These are phyloP conservation scores for Rhyacophila evoluta DNA, from an alignment of 2,888 invertebrate species.

Conservation along the genomic window DNA sequence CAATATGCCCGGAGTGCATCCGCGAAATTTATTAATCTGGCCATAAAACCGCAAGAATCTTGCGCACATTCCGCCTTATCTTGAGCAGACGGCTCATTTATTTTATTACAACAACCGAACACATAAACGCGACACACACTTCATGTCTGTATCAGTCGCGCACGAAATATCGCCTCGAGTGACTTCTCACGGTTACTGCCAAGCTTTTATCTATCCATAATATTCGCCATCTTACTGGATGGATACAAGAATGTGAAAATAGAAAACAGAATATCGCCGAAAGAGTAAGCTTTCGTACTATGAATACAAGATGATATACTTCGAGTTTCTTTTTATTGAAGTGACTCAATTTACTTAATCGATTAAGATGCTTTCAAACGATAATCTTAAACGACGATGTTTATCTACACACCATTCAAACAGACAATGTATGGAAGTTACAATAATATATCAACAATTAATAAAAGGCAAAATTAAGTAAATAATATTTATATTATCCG, in stretches of 20 bases:
- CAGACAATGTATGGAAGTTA: too few relatives aligned
- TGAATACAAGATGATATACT: too few relatives aligned
- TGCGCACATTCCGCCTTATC: conserved; percentile 4
- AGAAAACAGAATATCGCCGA: background rate
- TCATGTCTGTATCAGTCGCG: background rate
- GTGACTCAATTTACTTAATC: too few relatives aligned
- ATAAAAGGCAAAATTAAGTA: too few relatives aligned
- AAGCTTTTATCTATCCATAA: conserved; percentile 13
- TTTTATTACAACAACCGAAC: background rate
- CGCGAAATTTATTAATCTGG: conserved; percentile 14
- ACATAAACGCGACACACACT: conserved; percentile 7
- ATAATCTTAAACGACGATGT: too few relatives aligned
- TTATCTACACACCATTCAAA: too few relatives aligned
- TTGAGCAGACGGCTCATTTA: background rate
- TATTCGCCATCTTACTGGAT: background rate
- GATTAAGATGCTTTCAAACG: too few relatives aligned
- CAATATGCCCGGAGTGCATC: background rate
- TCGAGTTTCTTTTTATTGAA: too few relatives aligned
- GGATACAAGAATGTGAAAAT: too few relatives aligned
- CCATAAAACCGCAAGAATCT: background rate
- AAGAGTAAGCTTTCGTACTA: background rate
- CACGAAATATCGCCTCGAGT: background rate
- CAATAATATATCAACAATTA: too few relatives aligned
- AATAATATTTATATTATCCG: too few relatives aligned
- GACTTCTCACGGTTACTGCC: background rate